Evolutionary conservation across 2,113 vertebrate species (phyloP).

Genomic region (Nettapus auritus): DNA sequence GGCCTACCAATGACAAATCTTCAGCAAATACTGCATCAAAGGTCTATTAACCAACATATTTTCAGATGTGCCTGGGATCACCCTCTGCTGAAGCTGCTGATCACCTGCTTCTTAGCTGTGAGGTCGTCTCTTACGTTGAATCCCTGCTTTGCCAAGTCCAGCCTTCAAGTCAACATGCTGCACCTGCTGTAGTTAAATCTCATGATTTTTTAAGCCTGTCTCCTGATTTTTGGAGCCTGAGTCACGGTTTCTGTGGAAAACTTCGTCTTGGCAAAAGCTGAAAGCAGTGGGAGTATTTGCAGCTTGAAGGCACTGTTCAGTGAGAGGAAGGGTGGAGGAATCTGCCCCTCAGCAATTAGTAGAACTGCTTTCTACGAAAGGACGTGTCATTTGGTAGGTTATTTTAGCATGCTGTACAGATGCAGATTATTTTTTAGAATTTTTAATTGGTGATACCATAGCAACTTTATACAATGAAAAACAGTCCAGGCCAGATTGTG

Average conservation of each 20-base stretch:
- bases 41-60: not conserved
- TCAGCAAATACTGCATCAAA: accelerated
- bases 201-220: constrained; percentile 57
- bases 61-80: not conserved
- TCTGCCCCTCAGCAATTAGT: constrained; percentile 73
- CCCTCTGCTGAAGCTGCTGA: constrained; percentile 17
- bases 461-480: constrained; percentile 74
- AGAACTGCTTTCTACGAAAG: constrained; percentile 72
- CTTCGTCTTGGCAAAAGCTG: constrained; percentile 63
- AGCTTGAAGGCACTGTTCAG: constrained; percentile 69
- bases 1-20: not conserved
- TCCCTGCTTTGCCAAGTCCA: not conserved
- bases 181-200: constrained; percentile 52
- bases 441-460: constrained; percentile 74
- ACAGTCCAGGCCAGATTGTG: constrained; percentile 69
- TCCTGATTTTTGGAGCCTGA: constrained; percentile 63
- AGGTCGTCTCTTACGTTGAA: not conserved
- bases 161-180: not conserved
- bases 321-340: constrained; percentile 62
- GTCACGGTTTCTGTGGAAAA: constrained; percentile 68
- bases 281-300: constrained; percentile 69
- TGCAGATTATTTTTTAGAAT: constrained; percentile 74
- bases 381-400: constrained; percentile 72
- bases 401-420: constrained; percentile 75
- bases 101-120: constrained; percentile 25